Evolutionary conservation across 2,888 invertebrate genomes (phyloP), one percentile per base, ranked within the genome.

Genomic region (Napeogenes inachia): DNA sequence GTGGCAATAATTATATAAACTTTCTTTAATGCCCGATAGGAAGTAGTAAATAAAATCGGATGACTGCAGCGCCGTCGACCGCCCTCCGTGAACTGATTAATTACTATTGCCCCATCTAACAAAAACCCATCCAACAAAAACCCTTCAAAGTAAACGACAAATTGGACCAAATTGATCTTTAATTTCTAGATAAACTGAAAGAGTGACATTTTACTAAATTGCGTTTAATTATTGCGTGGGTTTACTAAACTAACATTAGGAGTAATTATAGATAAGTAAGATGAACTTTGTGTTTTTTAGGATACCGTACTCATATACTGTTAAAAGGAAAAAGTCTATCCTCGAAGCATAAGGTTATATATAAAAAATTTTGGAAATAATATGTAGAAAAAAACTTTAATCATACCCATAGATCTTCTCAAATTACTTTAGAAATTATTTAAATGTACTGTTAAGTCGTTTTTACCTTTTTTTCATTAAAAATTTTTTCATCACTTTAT

Each of bases 51-150:
- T 82, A 78, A 75, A 76, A 68, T 68, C 70, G 65, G 72, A 64
- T 68, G 70, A 68, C 72, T 68, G 67, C 62, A 61, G 56, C 68
- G 68, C 69, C 73, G 71, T 63, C 68, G 61, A 63, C 75, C 74
- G 78, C 72, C 74, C 64, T 61, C 75, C 74, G 78, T 74, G 74
- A 74, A 79, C 75, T 82, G 77, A 82, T 82, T 80, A 79, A 84
- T 82, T 82, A 81, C 81, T 78, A 80, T 81, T 78, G 77, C 75
- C 70, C 71, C 77, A 81, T 81, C 80, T 79, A 81, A 81, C 77
- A 77, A 21, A 21, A 21, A 21, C 70, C 71, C 77, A 81, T 81
- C 80, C 80, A 81, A 81, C 77, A 77, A 77, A 73, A 78, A 72
- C 75, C 72, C 73, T 54, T 76, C 73, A 76, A 79, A 82, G 73